Conservation (phyloP, 2,113 vertebrate genomes). For the Phrynocephalus versicolor region DNA sequence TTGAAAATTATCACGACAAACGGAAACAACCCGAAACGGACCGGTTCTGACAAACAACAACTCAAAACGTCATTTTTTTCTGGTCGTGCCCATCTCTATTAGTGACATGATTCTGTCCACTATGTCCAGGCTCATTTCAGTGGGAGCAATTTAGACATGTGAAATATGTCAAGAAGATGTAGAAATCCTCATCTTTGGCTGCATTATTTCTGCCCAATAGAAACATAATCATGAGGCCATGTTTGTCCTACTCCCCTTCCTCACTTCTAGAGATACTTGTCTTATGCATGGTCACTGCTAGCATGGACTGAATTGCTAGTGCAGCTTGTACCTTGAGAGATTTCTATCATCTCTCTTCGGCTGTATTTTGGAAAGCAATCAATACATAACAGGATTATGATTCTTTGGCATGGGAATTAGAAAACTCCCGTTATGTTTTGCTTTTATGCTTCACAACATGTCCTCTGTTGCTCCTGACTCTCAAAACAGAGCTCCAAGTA, state of each 20-base stretch:
- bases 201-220: neutral
- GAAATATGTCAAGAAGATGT: neutral
- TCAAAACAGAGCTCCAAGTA: neutral
- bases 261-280: neutral
- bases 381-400: conserved; percentile 1
- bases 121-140: neutral
- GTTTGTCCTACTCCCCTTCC: neutral
- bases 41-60: no score
- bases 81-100: no score
- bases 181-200: neutral
- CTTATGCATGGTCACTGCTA: neutral
- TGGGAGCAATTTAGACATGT: neutral
- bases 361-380: neutral
- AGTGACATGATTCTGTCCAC: no score
- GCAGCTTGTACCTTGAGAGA: neutral
- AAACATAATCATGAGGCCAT: neutral
- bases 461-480: neutral
- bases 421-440: neutral
- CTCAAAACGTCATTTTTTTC: no score
- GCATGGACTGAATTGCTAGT: neutral
- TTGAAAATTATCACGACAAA: no score
- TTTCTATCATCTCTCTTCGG: neutral
- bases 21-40: no score
- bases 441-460: neutral
- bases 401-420: neutral